Percentiles rank a stretch among this genome's conserved stretches.
Conservation (phyloP, 23 tunicate genomes). For the Trididemnum nubilum region DNA sequence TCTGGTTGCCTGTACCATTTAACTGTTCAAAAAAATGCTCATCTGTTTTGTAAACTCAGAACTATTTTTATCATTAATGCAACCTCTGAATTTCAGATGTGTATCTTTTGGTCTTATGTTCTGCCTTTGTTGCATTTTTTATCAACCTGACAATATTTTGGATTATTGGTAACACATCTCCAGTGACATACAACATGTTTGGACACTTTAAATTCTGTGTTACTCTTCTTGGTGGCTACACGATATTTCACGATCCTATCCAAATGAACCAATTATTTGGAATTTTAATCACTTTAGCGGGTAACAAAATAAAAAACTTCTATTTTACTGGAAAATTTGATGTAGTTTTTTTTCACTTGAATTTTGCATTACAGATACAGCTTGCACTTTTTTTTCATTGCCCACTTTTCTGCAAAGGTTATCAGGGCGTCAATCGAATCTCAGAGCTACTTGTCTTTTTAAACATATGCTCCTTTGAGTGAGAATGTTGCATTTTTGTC, state of each 20-base stretch:
- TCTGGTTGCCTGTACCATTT: background rate
- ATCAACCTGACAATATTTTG: conserved; percentile 94
- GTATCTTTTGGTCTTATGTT: conserved; percentile 39
- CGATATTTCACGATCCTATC: conserved; percentile 82
- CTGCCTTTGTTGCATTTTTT: conserved; percentile 80
- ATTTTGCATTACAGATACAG: too few relatives aligned
- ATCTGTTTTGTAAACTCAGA: too few relatives aligned
- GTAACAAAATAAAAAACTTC: conserved; percentile 15
- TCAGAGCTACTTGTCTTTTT: too few relatives aligned
- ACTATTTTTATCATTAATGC: too few relatives aligned
- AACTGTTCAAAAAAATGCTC: background rate
- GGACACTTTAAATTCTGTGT: conserved; percentile 96
- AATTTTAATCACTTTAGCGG: conserved; percentile 64
- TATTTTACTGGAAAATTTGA: too few relatives aligned
- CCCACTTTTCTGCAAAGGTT: too few relatives aligned
- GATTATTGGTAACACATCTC: conserved; percentile 97
- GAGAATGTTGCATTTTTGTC: too few relatives aligned
- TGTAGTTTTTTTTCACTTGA: too few relatives aligned
- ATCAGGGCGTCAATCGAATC: too few relatives aligned
- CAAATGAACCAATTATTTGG: conserved; percentile 77
- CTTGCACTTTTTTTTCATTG: too few relatives aligned
- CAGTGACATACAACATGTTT: conserved; percentile 97
- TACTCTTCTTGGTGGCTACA: conserved; percentile 84
- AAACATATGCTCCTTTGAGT: too few relatives aligned
- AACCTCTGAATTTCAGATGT: conserved; percentile 62